phyloP scores from a whole-genome alignment of 1,140 invertebrate genomes.

The Meloidogyne chitwoodi region DNA sequence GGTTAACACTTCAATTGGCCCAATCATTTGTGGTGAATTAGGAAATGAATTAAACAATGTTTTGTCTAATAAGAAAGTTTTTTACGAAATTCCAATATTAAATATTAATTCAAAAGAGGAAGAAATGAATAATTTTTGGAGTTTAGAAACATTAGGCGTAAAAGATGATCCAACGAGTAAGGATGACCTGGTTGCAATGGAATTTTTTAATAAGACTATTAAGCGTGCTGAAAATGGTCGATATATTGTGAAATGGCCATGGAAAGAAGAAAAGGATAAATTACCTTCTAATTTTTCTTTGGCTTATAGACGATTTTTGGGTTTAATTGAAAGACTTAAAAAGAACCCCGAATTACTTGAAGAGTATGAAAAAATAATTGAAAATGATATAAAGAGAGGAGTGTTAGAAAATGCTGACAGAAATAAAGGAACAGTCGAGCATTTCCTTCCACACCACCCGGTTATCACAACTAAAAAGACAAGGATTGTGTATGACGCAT shows the following conservation, averaged over 20 bases:
- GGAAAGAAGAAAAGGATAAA: background rate
- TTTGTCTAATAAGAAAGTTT: background rate
- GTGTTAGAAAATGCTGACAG: slow-evolving; percentile 2
- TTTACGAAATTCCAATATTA: background rate
- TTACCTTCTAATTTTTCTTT: background rate
- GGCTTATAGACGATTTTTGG: background rate
- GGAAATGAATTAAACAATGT: too few relatives aligned
- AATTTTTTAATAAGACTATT: background rate
- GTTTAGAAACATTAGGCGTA: background rate
- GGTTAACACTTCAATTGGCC: background rate
- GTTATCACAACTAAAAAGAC: too few relatives aligned
- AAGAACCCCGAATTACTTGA: background rate
- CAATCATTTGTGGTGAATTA: background rate
- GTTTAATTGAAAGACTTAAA: background rate
- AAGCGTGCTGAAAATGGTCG: background rate
- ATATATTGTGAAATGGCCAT: background rate
- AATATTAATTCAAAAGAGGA: background rate
- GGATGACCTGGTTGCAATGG: background rate
- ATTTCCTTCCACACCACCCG: slow-evolving; percentile 17
- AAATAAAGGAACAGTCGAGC: background rate
- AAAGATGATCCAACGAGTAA: background rate
- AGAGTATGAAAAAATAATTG: background rate
- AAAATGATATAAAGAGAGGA: background rate
- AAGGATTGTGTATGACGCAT: background rate
- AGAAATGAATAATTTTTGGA: background rate